Evolutionary conservation across 1,140 invertebrate species (phyloP).

Genomic region (Drosophila kanapiae): DNA sequence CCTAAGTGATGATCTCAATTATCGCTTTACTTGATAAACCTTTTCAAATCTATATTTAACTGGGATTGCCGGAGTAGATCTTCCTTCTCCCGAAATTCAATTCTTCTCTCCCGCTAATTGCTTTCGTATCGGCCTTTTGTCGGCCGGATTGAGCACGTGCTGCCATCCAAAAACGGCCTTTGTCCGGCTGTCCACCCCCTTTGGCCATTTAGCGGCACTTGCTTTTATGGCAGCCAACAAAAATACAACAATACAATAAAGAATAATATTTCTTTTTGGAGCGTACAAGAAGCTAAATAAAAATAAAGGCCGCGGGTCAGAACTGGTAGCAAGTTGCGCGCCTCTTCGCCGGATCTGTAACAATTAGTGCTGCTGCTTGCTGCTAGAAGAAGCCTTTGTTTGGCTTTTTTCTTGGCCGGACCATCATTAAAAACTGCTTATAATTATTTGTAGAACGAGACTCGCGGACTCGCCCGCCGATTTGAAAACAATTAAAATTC

Average conservation of each 20-base stretch:
- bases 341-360: conserved; percentile 75
- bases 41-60: conserved; percentile 19
- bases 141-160: conserved; percentile 62
- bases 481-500: conserved; percentile 83
- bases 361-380: conserved; percentile 74
- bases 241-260: conserved; percentile 11
- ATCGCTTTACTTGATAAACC: not conserved
- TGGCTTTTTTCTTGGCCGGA: conserved; percentile 54
- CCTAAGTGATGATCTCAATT: conserved; percentile 18
- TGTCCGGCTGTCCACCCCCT: conserved; percentile 45
- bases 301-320: conserved; percentile 59
- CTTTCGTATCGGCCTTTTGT: conserved; percentile 55
- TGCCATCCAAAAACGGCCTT: conserved; percentile 32
- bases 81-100: not conserved
- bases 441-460: conserved; percentile 83
- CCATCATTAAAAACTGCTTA: conserved; percentile 81
- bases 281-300: conserved; percentile 31
- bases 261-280: conserved; percentile 31
- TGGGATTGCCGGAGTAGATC: conserved; percentile 11
- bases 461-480: conserved; percentile 72
- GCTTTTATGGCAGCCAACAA: conserved; percentile 57
- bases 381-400: conserved; percentile 66
- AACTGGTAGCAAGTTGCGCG: conserved; percentile 78
- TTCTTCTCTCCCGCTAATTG: conserved; percentile 54
- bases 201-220: conserved; percentile 80